Base-by-base conservation (phyloP, 2,113 vertebrate species). In the Bambusicola thoracicus region DNA sequence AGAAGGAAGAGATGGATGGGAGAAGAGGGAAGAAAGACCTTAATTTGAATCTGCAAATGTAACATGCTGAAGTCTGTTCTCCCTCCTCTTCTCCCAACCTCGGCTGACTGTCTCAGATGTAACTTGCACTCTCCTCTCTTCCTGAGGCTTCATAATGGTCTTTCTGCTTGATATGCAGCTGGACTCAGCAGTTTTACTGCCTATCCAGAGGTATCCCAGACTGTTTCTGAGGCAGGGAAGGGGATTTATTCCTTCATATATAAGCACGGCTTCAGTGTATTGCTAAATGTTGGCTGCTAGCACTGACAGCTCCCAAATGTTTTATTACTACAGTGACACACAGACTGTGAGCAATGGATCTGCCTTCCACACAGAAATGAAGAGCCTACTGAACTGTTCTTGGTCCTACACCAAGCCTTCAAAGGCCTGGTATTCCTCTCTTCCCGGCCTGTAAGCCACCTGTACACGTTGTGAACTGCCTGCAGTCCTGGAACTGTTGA, bases 221-320 rank as follows among this genome's bases (percentile, higher is more conserved):
- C 78, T 83, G 73, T 65, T 85, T 46, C 36, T 67, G 78, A 86
- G 79, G 78, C 83, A 88, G 84, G 46, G 68, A 94, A 88, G 59
- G 58, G 21, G 38, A 38, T 82, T 94, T 93, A 82, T 80, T 87
- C 87, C 77, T 73, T 6, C 13, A 34, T 80, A 29, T 78, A 46
- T 65, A 59, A 95, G 72, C 93, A 87, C 91, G 83, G 81, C 89
- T 92, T 92, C 94, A 86, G 87, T 94, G 90, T 91, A 22, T 62
- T 67, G 89, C 91, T 93, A 93, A 79, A 30, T 79, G 69, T 92
- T 89, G 84, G 91, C 92, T 87, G 80, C 70, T 87, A 68, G 87
- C 73, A 92, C 76, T 92, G 94, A 91, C 65, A 88, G 83, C 89
- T 93, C 84, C 77, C 62, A 59, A 76, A 69, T n/a, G 22, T 90